phyloP scores from a whole-genome alignment of 2,113 vertebrate species.

The Puffinus mauretanicus region DNA sequence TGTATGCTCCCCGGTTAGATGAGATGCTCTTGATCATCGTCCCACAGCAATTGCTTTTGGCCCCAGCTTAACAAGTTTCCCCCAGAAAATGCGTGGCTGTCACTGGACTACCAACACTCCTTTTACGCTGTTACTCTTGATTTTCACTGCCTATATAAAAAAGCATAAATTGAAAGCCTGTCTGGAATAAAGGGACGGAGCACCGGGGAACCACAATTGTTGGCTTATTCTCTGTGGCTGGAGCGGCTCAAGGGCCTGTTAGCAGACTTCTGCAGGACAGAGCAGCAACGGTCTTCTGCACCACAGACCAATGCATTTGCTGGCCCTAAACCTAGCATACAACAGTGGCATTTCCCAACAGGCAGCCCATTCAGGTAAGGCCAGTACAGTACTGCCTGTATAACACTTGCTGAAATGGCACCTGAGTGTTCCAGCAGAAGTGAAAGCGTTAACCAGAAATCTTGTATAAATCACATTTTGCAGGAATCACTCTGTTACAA shows the following conservation, averaged over 20 bases:
- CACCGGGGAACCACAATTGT: background rate
- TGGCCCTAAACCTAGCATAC: background rate
- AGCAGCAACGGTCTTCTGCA: background rate
- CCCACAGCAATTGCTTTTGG: background rate
- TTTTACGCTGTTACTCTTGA: background rate
- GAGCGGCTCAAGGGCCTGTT: background rate
- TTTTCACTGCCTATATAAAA: background rate
- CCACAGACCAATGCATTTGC: background rate
- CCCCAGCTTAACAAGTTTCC: background rate
- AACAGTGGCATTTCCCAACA: background rate
- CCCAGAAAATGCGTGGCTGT: background rate
- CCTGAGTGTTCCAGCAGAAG: background rate
- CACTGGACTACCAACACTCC: background rate
- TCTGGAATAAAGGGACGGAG: background rate
- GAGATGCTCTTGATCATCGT: background rate
- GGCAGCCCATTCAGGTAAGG: background rate
- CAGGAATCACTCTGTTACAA: slow-evolving; percentile 41
- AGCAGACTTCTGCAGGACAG: background rate
- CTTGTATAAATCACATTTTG: slow-evolving; percentile 25
- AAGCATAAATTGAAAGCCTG: background rate
- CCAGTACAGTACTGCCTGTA: background rate
- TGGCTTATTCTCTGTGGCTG: background rate
- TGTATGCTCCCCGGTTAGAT: accelerated
- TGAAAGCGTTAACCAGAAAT: slow-evolving; percentile 26
- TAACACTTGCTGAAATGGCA: background rate